These are phyloP conservation scores for Melanotaenia parkinsoni DNA, from an alignment of 2,797 vertebrate species.

Conservation along the genomic window DNA sequence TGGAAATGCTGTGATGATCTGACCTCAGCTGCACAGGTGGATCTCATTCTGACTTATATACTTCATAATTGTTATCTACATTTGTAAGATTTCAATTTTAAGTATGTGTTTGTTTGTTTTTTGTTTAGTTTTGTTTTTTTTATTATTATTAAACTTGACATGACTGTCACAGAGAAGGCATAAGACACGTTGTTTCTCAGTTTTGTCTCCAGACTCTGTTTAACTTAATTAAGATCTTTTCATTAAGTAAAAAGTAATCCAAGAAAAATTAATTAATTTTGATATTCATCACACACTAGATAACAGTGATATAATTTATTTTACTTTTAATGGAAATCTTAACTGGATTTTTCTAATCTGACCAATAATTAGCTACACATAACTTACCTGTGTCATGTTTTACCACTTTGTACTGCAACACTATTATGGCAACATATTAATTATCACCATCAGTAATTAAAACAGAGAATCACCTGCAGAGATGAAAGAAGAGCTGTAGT, in stretches of 20 bases:
- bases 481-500: slow-evolving; percentile 49
- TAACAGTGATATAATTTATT: neutral
- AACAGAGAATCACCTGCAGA: slow-evolving; percentile 43
- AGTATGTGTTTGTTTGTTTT: neutral
- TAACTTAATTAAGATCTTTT: slow-evolving; percentile 58
- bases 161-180: neutral
- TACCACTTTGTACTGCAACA: neutral
- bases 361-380: neutral
- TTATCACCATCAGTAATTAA: slow-evolving; percentile 45
- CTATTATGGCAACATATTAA: slow-evolving; percentile 16
- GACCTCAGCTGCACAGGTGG: neutral
- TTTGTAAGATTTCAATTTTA: neutral
- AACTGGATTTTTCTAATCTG: neutral
- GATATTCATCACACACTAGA: slow-evolving; percentile 24
- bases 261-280: slow-evolving; percentile 26
- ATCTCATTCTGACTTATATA: neutral
- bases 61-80: neutral
- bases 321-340: slow-evolving; percentile 2
- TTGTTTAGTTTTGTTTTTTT: neutral
- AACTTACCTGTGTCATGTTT: neutral
- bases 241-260: slow-evolving; percentile 36
- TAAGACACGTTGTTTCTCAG: slow-evolving; percentile 13
- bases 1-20: slow-evolving; percentile 2
- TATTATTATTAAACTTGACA: neutral
- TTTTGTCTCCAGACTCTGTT: slow-evolving; percentile 34